Evolutionary conservation across 2,797 vertebrate genomes (phyloP), one percentile per base, ranked within the genome.

Genomic region (Echeneis naucrates): DNA sequence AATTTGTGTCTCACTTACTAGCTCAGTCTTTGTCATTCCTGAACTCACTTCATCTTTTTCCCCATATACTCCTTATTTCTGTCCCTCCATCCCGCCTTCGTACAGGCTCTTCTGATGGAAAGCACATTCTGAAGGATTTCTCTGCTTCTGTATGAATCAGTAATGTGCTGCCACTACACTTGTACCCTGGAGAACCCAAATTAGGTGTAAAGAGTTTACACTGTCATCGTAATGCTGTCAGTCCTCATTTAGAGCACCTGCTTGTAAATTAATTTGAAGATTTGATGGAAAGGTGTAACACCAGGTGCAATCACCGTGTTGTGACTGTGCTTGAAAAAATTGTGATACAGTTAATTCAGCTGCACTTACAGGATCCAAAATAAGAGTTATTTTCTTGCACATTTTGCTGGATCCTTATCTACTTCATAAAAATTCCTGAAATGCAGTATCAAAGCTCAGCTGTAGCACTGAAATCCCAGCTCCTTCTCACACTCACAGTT

Each of bases 101-200:
- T 11, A 0, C 64, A 54, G 37, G 65, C 54, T 59, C 54, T 71
- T 77, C 68, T 90, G 80, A 81, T 33, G 17, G 72, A 70, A 64
- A 76, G 63, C 44, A 53, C 42, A 68, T 84, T 72, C 74, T 58
- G 54, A 88, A 89, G 87, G 44, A 84, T 79, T 78, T 85, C 70
- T 86, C 69, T 23, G 26, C 55, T 21, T 40, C 33, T 69, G 16
- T 57, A 55, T 45, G 16, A 19, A 11, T 72, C 55, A 56, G 81
- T 48, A 40, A 47, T 76, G 40, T 74, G 50, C 48, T 44, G 81
- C 27, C 26, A 33, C 33, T 45, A 44, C 24, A 64, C 45, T 32
- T 14, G 68, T 72, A 70, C 53, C 72, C 60, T 53, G 17, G 64
- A 75, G 66, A 61, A 42, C 4, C 2, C 8, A 38, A 33, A 59